Evolutionary conservation across 2,113 vertebrate genomes (phyloP), one percentile per base, ranked within the genome.

Genomic region (Holacanthus passer): DNA sequence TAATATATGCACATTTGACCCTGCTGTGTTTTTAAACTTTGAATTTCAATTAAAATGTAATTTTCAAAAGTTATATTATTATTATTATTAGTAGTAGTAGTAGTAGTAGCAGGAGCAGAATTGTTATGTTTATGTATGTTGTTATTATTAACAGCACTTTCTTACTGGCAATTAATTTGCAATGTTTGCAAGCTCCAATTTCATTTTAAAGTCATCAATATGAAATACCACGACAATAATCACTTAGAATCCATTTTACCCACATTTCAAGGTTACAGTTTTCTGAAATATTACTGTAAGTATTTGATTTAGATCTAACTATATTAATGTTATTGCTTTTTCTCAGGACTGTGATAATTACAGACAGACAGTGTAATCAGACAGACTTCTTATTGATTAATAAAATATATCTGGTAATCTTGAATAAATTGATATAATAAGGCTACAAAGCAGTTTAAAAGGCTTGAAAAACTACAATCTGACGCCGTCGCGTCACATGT

Each of bases 1-100:
- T 87, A 88, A 88, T 88, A 85, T 91, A 91, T 92, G 73, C 67
- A 86, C 60, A 81, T 53, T 31, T 77, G 50, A 45, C 11, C 2
- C 22, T 7, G 72, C 32, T 35, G 2, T 64, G 1, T 31, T 73
- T 82, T n/a, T n/a, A 55, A 16, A 65, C 17, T 24, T 60, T 29
- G n/a, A 5, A 3, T 47, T 47, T 59, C 27, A 47, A 12, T 29
- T 17, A n/a, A n/a, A n/a, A n/a, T n/a, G n/a, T n/a, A n/a, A n/a
- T n/a, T n/a, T n/a, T n/a, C n/a, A n/a, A n/a, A n/a, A n/a, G n/a
- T n/a, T n/a, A n/a, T n/a, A 37, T 37, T 2, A 37, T 37, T 37
- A 64, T 16, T 24, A 9, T 3, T 27, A 19, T 24, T 6, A 41
- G 19, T 66, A 31, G 48, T 35, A 50, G n/a, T n/a, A n/a, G n/a